Evolutionary conservation across 2,113 vertebrate genomes (phyloP).

Genomic region (Bujurquina vittata): DNA sequence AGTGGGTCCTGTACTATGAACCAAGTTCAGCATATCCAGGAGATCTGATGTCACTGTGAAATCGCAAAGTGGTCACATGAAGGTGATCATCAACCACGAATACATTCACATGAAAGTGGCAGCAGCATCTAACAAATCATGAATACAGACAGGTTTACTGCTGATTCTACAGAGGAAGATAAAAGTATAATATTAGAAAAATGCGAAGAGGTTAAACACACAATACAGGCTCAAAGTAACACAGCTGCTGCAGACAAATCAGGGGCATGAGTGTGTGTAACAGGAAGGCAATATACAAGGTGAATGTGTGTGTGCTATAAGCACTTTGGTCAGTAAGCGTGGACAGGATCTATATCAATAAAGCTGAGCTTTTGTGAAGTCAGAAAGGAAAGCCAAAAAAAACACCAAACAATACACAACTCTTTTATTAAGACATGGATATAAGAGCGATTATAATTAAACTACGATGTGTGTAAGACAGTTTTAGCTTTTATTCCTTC

Average conservation of each 20-base stretch:
- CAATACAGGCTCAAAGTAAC: no score
- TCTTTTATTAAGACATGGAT: not conserved
- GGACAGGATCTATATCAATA: not conserved
- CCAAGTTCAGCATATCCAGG: accelerated
- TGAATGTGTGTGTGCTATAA: no score
- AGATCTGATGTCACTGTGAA: no score
- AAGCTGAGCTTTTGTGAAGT: not conserved
- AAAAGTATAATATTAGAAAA: no score
- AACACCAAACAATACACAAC: no score
- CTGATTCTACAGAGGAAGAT: not conserved
- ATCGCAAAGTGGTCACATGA: not conserved
- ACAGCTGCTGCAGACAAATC: no score
- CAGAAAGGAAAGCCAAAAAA: not conserved
- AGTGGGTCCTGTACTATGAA: not conserved
- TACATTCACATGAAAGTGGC: not conserved
- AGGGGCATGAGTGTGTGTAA: no score
- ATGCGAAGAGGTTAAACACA: no score
- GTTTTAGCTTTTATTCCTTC: not conserved
- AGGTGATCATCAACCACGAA: not conserved
- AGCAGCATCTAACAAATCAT: not conserved
- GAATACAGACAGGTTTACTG: not conserved
- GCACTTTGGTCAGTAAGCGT: not conserved
- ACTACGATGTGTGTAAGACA: not conserved
- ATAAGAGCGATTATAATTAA: no score
- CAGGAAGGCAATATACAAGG: no score